Evolutionary conservation across 2,888 invertebrate genomes (phyloP).

Genomic region (Dryadula phaetusa): DNA sequence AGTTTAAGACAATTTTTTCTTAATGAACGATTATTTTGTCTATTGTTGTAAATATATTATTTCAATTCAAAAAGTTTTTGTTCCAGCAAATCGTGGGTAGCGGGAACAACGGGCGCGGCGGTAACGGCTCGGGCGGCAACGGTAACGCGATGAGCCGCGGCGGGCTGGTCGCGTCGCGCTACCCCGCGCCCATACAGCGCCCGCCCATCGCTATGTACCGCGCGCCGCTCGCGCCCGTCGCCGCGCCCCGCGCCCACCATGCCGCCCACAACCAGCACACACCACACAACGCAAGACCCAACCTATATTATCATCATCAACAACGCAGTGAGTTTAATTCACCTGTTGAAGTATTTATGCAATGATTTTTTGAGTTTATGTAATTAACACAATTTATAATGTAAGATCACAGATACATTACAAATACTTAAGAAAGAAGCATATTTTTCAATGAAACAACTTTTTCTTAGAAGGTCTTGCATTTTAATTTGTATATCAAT

Average conservation of each 20-base stretch:
- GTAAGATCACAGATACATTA: too few relatives aligned
- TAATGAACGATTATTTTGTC: background rate
- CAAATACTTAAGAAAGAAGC: too few relatives aligned
- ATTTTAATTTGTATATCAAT: too few relatives aligned
- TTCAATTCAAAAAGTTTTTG: constrained; percentile 31
- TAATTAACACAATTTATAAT: too few relatives aligned
- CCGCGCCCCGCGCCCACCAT: constrained; percentile 58
- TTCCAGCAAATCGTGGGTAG: constrained; percentile 67
- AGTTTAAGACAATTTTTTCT: too few relatives aligned
- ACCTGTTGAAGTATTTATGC: constrained; percentile 9
- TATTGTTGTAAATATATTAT: constrained; percentile 7
- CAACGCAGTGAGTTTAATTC: constrained; percentile 77
- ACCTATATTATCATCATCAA: constrained; percentile 77
- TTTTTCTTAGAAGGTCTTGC: too few relatives aligned
- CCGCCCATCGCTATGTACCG: constrained; percentile 74
- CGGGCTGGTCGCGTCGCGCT: constrained; percentile 71
- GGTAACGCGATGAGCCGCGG: constrained; percentile 54
- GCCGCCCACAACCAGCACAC: constrained; percentile 54
- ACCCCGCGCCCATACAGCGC: constrained; percentile 84
- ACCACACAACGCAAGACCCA: constrained; percentile 53
- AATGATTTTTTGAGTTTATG: too few relatives aligned
- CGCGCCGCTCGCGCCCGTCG: constrained; percentile 57
- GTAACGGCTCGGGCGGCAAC: constrained; percentile 60
- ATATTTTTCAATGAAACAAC: too few relatives aligned
- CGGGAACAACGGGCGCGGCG: constrained; percentile 67